These are phyloP conservation scores for Gymnorhina tibicen DNA, from an alignment of 2,113 vertebrate genomes.

Conservation along the genomic window DNA sequence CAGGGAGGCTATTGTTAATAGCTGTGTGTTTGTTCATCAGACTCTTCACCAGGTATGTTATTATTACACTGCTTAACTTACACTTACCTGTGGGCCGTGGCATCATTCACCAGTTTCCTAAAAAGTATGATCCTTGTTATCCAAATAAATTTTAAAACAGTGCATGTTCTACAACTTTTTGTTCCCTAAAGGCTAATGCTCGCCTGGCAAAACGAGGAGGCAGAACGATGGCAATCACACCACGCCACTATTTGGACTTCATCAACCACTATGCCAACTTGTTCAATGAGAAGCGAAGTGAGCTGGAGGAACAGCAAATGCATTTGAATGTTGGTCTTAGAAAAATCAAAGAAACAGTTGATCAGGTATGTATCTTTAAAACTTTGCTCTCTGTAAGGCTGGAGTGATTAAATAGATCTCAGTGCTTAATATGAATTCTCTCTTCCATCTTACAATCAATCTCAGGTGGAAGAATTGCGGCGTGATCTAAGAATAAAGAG, in stretches of 20 bases:
- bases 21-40: slow-evolving; percentile 96
- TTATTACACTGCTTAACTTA: background rate
- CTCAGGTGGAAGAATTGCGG: slow-evolving; percentile 93
- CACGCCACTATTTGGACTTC: slow-evolving; percentile 97
- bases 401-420: background rate
- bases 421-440: background rate
- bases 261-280: slow-evolving; percentile 98
- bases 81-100: background rate
- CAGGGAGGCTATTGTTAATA: slow-evolving; percentile 95
- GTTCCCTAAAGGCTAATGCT: slow-evolving; percentile 84
- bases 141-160: background rate
- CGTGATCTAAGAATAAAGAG: slow-evolving; percentile 96
- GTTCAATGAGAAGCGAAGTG: slow-evolving; percentile 97
- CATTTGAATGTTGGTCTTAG: slow-evolving; percentile 96
- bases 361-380: slow-evolving; percentile 79
- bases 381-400: background rate
- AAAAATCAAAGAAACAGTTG: slow-evolving; percentile 98
- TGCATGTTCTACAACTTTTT: background rate
- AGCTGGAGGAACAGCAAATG: slow-evolving; percentile 98
- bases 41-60: slow-evolving; percentile 91
- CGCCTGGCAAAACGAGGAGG: slow-evolving; percentile 93
- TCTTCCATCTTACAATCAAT: background rate
- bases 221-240: slow-evolving; percentile 96
- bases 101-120: background rate
- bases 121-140: background rate